Conservation (phyloP, 2,113 vertebrate genomes). For the Centrocercus urophasianus region DNA sequence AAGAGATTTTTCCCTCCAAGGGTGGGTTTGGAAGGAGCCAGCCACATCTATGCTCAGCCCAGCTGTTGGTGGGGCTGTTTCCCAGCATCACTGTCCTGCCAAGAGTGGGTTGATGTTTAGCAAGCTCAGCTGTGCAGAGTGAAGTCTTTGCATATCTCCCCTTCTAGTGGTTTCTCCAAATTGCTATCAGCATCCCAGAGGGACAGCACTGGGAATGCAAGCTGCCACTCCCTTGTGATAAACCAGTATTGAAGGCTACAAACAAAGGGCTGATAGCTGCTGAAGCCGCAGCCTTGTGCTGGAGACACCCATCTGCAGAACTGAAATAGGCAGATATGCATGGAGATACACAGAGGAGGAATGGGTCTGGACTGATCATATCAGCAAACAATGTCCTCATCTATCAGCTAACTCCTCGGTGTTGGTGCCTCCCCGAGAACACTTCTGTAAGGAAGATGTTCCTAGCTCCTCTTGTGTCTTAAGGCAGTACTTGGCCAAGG, state of each 20-base stretch:
- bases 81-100: not conserved
- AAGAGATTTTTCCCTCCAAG: not conserved
- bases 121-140: not conserved
- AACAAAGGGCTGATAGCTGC: not conserved
- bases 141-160: not conserved
- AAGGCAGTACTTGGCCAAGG: not conserved
- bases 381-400: not conserved
- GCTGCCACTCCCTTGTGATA: not conserved
- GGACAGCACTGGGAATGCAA: not conserved
- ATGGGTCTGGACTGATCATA: fast-evolving
- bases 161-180: not conserved
- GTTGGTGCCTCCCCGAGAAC: not conserved
- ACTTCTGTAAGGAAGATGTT: not conserved
- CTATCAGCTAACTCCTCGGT: not conserved
- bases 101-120: not conserved
- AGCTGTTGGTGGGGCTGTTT: not conserved
- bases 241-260: not conserved
- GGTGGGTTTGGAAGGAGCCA: not conserved
- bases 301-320: not conserved
- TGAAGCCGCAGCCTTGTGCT: not conserved
- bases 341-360: not conserved
- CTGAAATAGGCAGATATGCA: not conserved
- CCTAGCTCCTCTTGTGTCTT: not conserved
- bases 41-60: not conserved
- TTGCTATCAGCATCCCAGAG: not conserved